Base-by-base conservation (phyloP, 2,888 invertebrate species). In the Sinelater perroti region DNA sequence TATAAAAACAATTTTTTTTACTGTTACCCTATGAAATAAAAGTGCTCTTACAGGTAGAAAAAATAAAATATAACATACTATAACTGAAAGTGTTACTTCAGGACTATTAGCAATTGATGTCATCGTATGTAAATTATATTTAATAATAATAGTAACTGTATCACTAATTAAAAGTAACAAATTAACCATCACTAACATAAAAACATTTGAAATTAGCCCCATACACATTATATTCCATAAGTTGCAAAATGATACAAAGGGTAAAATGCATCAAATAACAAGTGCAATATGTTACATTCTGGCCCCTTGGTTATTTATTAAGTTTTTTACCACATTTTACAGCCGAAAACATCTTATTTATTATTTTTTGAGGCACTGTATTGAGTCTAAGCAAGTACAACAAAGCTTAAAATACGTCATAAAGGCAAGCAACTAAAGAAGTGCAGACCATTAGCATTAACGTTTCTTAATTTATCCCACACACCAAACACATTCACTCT, bases 231-330 rank as follows among this genome's bases (percentile, higher is more conserved):
- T 26, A 38, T 1, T 18, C 11, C 13, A 10, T 5, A 38, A 17
- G n/a, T 13, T 6, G 10, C n/a, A 35, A 35, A 17, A 1, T 16
- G 17, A 38, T 28, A 10, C 5, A 28, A 38, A 20, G 20, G 10
- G 10, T 10, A 36, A 36, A 38, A 38, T 38, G 38, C 38, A 20
- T 20, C 10, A 20, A 10, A 38, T 20, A 38, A 38, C 38, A 20
- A 38, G 38, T 38, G 38, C 38, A 20, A 42, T n/a, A 42, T 42
- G n/a, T 42, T 14, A 26, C 24, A 14, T 40, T 3, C 5, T 42
- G 42, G 42, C 42, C 42, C 42, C 42, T 24, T 42, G 8, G 16
- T 26, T 24, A 26, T 13, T 24, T 38, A 13, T 11, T 20, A n/a
- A n/a, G n/a, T 38, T 4, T 2, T 10, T 24, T 24, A 40, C 16